Percentiles rank a stretch among this genome's conserved stretches.
Conservation (phyloP, 2,113 vertebrate genomes). For the Parus major region DNA sequence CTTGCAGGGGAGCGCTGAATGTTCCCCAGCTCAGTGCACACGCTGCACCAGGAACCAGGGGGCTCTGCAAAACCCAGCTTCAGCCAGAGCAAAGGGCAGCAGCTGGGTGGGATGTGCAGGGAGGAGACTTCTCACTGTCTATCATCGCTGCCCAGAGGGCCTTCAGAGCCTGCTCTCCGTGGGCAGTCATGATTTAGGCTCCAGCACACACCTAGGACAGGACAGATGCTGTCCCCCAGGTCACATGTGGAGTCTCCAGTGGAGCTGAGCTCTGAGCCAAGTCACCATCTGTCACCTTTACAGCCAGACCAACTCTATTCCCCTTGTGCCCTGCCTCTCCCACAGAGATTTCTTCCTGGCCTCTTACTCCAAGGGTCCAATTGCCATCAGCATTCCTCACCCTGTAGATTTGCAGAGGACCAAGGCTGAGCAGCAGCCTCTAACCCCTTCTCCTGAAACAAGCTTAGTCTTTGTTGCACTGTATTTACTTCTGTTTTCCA, state of each 20-base stretch:
- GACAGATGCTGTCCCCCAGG: not conserved
- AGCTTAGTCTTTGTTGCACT: not conserved
- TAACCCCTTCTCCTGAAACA: not conserved
- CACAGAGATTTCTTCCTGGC: not conserved
- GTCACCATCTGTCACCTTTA: not conserved
- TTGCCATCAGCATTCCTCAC: not conserved
- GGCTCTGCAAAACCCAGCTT: not conserved
- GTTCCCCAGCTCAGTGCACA: not conserved
- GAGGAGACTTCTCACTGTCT: not conserved
- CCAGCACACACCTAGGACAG: not conserved
- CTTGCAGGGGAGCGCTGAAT: not conserved
- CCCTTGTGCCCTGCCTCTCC: not conserved
- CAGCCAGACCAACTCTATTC: not conserved
- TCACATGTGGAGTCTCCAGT: not conserved
- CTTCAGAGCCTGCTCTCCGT: not conserved
- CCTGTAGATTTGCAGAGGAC: not conserved
- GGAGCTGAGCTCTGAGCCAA: not conserved
- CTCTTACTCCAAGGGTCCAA: not conserved
- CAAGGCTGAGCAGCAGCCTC: not conserved
- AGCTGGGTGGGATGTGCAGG: not conserved
- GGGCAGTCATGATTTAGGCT: not conserved
- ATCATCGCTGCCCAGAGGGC: not conserved
- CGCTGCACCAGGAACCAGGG: not conserved
- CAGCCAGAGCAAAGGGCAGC: not conserved
- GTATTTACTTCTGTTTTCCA: conserved; percentile 39